Base-by-base conservation (phyloP, 37 sponge, comb jelly and placozoan genomes). In the Hormiphora californensis region DNA sequence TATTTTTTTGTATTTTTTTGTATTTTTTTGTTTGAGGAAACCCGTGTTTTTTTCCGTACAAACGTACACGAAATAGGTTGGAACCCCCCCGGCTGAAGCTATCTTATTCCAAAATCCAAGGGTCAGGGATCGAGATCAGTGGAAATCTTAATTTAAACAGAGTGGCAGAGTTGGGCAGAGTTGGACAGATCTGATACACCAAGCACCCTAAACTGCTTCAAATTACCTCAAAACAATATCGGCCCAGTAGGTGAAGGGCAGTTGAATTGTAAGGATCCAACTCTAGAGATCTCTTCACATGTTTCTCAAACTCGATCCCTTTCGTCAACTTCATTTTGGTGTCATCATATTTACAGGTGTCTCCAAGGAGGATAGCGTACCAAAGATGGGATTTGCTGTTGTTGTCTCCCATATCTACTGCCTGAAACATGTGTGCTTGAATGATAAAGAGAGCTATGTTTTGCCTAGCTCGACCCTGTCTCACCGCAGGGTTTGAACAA, bases 281-380 rank as follows among this genome's bases (percentile, higher is more conserved):
- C 27, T 73, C 36, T 17, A 73, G 46, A 8, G 36, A 32, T 3
- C 21, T 32, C 25, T 73, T 73, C 44, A 73, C 81, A 7, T 73
- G 81, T 36, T 73, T 73, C 81, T 73, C 81, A n/a, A 73, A 73
- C 25, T 73, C 81, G 27, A 27, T 23, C 19, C 81, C 81, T 28
- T 73, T 73, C 1, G 81, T 73, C 23, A 73, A 28, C 44, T 73
- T 73, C 12, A 33, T 36, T 1, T 36, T 32, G 1, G 81, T 73
- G 44, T 73, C 81, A 30, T 73, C 81, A 19, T 41, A 73, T 30
- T 73, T 73, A 19, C 81, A 73, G 15, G 81, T 73, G 81, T 73
- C 81, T 27, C 81, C 81, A 4, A 73, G 81, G 4, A 73, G 46
- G 43, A 73, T 73, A 40, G 81, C 81, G 46, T 73, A 73, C 81